A percentile compares a stretch with the other conserved stretches of the same genome.
phyloP scores from a whole-genome alignment of 1,140 invertebrate species.

The Camponotus vicinus region DNA sequence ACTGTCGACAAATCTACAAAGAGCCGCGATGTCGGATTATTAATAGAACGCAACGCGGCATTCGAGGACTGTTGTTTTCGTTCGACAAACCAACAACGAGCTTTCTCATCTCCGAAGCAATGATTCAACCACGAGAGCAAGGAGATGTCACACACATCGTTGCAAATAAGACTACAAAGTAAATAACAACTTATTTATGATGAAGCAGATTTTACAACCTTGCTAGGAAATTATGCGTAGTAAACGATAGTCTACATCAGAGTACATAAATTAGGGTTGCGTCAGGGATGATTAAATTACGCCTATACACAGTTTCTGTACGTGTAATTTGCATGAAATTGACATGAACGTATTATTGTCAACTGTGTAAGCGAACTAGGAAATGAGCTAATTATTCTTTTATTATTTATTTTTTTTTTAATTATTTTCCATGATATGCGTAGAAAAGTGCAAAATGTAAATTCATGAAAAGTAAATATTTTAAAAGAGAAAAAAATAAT shows the following conservation, averaged over 20 bases:
- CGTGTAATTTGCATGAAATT: slow-evolving; percentile 45
- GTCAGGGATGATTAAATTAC: slow-evolving; percentile 18
- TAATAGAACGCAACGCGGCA: slow-evolving; percentile 31
- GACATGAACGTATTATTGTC: not conserved
- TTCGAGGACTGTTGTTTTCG: slow-evolving; percentile 29
- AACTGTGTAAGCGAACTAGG: not conserved
- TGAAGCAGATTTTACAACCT: not conserved
- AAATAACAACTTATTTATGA: not conserved
- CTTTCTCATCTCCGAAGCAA: not conserved
- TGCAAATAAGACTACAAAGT: not conserved
- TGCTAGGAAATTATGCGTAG: not conserved
- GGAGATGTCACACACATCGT: not conserved
- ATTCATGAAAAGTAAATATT: not conserved
- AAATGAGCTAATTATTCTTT: not conserved
- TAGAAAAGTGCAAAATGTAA: not conserved
- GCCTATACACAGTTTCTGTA: slow-evolving; percentile 1
- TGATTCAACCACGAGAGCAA: not conserved
- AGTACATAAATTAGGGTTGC: slow-evolving; percentile 5
- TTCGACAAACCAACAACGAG: slow-evolving; percentile 9
- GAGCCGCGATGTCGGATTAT: slow-evolving; percentile 29
- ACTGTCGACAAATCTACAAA: slow-evolving; percentile 51
- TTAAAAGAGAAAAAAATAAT: not conserved
- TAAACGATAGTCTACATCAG: not conserved
- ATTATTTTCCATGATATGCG: not conserved
- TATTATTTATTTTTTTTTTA: not conserved